Evolutionary conservation across 2,113 vertebrate species (phyloP), one percentile per base, ranked within the genome.

Genomic region (Cephalopterus ornatus): DNA sequence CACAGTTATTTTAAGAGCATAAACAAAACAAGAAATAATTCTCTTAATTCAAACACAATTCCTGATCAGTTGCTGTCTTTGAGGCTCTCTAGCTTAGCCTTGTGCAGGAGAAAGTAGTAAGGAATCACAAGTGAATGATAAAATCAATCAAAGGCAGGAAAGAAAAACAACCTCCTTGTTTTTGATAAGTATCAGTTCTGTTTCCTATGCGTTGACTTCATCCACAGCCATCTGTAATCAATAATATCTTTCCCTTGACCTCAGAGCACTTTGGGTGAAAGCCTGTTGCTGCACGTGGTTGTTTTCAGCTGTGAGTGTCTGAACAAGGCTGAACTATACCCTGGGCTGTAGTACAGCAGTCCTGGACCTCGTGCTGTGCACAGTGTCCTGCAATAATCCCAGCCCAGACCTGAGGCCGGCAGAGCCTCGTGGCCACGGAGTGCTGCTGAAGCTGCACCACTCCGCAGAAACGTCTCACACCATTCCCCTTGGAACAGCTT

Each of bases 61-160:
- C 49, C n/a, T 72, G 22, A 82, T 68, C 49, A 68, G 0, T 53
- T 85, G 30, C 26, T 68, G 6, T 73, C 37, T 76, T 56, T 12
- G 74, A 78, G 77, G 27, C 2, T 85, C 8, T 66, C 74, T 83
- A 62, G 46, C 59, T 50, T 58, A 91, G 67, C 37, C 21, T 70
- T 18, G 30, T n/a, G 46, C 26, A 39, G 49, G 53, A 79, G 41
- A 87, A 82, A 61, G 47, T n/a, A 78, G 41, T 35, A 89, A 84
- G 49, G 62, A 89, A 61, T 95, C 58, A 53, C n/a, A 89, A 82
- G n/a, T 46, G 50, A 96, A 94, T 66, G 71, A 91, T 66, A 92
- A 89, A 89, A 92, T 95, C 84, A 89, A 76, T 93, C 78, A 92
- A 75, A 89, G 58, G 18, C 58, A 89, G 71, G 78, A 81, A 95